phyloP scores from a whole-genome alignment of 2,888 invertebrate genomes.

The Archaeoteleia sp. region DNA sequence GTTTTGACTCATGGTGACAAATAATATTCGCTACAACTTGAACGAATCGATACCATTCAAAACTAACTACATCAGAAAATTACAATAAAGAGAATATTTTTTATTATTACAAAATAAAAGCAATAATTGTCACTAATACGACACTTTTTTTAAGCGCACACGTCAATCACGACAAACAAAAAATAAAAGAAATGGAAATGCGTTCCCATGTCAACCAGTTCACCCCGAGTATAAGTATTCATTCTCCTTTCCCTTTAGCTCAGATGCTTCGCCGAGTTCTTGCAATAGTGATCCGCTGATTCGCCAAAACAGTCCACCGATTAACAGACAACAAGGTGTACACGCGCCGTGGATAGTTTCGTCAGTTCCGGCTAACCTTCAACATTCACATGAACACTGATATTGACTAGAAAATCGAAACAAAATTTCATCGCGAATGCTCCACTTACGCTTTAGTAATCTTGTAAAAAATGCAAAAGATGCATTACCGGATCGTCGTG shows the following conservation, averaged over 20 bases:
- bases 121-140: constrained; percentile 7
- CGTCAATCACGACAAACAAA: constrained; percentile 19
- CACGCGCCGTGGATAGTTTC: constrained; percentile 32
- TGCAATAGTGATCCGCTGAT: constrained; percentile 59
- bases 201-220: constrained; percentile 46
- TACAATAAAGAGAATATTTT: too few species aligned
- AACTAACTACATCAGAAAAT: too few species aligned
- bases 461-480: too few species aligned
- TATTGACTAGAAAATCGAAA: neutral
- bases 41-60: too few species aligned
- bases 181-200: constrained; percentile 45
- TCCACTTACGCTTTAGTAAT: too few species aligned
- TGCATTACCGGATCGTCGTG: neutral
- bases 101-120: too few species aligned
- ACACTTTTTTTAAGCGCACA: constrained; percentile 17
- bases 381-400: neutral
- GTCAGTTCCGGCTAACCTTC: constrained; percentile 16
- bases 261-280: constrained; percentile 51
- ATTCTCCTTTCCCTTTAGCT: constrained; percentile 58
- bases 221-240: constrained; percentile 52
- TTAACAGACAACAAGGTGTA: constrained; percentile 49
- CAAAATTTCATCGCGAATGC: too few species aligned
- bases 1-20: too few species aligned
- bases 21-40: too few species aligned
- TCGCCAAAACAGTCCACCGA: constrained; percentile 61